Evolutionary conservation across 2,888 invertebrate genomes (phyloP).

Genomic region (Peribatodes rhomboidaria): DNA sequence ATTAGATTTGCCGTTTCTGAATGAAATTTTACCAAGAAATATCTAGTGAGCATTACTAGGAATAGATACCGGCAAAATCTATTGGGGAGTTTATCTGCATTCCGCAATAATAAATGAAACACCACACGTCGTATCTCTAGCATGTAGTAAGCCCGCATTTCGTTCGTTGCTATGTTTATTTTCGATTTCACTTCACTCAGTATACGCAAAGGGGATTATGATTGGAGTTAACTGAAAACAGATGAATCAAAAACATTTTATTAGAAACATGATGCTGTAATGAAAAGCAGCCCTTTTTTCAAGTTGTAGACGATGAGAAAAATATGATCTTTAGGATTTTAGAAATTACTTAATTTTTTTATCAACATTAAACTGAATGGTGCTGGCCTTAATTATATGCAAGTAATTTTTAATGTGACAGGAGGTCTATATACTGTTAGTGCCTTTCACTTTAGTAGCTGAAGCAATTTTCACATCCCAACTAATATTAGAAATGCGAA

Average conservation of each 20-base stretch:
- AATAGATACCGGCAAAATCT: no score
- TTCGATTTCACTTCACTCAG: conserved; percentile 75
- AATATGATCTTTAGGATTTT: not conserved
- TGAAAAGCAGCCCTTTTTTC: conserved; percentile 8
- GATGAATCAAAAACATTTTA: conserved; percentile 56
- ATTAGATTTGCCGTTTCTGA: no score
- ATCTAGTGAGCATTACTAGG: no score
- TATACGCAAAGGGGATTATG: conserved; percentile 57
- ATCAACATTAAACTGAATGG: no score
- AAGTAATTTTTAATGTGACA: no score
- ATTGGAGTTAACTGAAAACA: conserved; percentile 58
- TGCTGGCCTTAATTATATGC: no score
- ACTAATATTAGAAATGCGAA: no score
- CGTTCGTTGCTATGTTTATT: conserved; percentile 61
- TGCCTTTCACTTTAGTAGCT: no score
- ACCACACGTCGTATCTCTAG: conserved; percentile 41
- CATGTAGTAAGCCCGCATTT: conserved; percentile 65
- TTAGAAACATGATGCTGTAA: conserved; percentile 29
- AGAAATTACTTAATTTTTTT: not conserved
- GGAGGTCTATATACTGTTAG: no score
- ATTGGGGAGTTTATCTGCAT: conserved; percentile 5
- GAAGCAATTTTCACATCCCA: no score
- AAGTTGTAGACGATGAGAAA: not conserved
- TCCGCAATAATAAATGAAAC: conserved; percentile 29
- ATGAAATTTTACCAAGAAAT: no score